Evolutionary conservation across 1,140 invertebrate genomes (phyloP), one percentile per base, ranked within the genome.

Genomic region (Apis florea): DNA sequence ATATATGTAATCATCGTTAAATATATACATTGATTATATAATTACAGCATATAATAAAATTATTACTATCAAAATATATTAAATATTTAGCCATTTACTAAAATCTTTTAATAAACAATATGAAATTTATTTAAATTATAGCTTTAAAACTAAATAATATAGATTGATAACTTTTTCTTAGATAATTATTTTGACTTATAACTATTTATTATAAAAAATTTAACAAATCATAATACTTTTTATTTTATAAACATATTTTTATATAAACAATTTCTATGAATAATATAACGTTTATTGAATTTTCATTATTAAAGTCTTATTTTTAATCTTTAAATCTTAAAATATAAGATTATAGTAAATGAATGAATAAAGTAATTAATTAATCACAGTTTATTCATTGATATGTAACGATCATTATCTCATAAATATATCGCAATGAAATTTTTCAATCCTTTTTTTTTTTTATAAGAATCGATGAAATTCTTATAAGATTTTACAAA

Each of bases 391-490:
- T 67, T 47, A 12, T 6, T 67, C 26, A 47, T 21, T 19, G 2
- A 13, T n/a, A 12, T 24, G 31, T 17, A 15, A 15, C n/a, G 67
- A 68, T 51, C n/a, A 69, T 21, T 69, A 8, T n/a, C 67, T 19
- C 9, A 24, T 72, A 58, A 6, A 58, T 17, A 72, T 58, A 58
- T 54, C 68, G 17, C 24, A 10, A n/a, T 26, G 5, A 26, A 54
- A 31, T 67, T 66, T 54, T 19, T 75, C 73, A 66, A 61, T 66
- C 19, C 13, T n/a, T 21, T n/a, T 54, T 24, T 64, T n/a, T n/a
- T n/a, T n/a, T n/a, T n/a, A n/a, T n/a, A n/a, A n/a, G n/a, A n/a
- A n/a, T n/a, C n/a, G n/a, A n/a, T n/a, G n/a, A n/a, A n/a, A n/a
- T n/a, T n/a, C n/a, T n/a, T n/a, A n/a, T n/a, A n/a, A n/a, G n/a